A percentile compares a stretch with the other conserved stretches of the same genome.
These are phyloP conservation scores for Smithornis capensis DNA, from an alignment of 2,113 vertebrate species.

Conservation along the genomic window DNA sequence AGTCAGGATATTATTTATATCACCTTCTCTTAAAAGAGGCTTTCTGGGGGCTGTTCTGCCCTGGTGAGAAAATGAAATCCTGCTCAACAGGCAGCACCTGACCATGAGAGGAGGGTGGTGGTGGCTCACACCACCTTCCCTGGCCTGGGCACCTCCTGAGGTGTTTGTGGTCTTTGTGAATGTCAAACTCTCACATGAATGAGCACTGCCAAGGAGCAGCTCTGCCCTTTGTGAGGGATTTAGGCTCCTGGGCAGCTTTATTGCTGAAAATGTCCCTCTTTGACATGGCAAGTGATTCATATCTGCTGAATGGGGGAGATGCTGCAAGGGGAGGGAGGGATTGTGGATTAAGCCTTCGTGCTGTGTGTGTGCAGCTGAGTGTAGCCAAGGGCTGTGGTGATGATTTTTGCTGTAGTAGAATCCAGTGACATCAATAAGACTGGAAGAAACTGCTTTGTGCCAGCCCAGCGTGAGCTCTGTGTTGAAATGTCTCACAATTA, in stretches of 20 bases:
- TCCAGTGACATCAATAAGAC: not conserved
- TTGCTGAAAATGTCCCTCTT: not conserved
- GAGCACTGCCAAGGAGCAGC: not conserved
- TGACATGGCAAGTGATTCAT: not conserved
- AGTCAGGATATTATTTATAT: not conserved
- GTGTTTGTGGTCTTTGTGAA: not conserved
- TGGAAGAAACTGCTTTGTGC: not conserved
- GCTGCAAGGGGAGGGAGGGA: not conserved
- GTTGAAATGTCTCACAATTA: not conserved
- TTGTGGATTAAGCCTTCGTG: fast-evolving
- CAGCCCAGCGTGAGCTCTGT: not conserved
- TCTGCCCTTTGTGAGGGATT: not conserved
- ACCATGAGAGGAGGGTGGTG: fast-evolving
- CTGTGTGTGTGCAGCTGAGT: not conserved
- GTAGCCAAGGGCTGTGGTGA: not conserved
- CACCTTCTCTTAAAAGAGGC: not conserved
- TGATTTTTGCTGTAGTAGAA: not conserved
- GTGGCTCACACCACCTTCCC: no score
- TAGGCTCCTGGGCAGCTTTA: not conserved
- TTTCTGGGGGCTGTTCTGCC: not conserved
- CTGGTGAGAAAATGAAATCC: not conserved
- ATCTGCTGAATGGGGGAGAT: not conserved
- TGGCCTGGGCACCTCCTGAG: not conserved
- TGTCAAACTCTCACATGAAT: not conserved
- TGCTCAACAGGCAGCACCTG: not conserved